phyloP scores from a whole-genome alignment of 2,888 invertebrate genomes.

The Pandemis cinnamomeana region DNA sequence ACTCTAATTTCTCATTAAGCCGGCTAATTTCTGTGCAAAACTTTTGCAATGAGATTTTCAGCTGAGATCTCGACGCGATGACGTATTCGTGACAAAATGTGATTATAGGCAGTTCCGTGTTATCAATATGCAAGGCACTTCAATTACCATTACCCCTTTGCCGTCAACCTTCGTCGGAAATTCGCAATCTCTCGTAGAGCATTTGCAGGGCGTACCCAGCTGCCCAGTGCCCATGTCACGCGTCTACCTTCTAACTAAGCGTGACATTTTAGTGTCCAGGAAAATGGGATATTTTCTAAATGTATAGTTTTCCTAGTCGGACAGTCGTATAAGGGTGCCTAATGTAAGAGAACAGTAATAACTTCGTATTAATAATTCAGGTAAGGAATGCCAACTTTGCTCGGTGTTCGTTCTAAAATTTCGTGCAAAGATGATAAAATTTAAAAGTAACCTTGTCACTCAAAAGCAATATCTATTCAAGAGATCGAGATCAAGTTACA shows the following conservation, averaged over 20 bases:
- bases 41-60: constrained; percentile 31
- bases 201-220: constrained; percentile 2
- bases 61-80: not conserved
- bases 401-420: not conserved
- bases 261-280: constrained; percentile 15
- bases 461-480: no score
- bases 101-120: not conserved
- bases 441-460: not conserved
- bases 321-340: not conserved
- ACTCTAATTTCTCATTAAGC: constrained; percentile 29
- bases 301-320: not conserved
- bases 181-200: constrained; percentile 11
- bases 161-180: constrained; percentile 25
- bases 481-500: no score
- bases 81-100: not conserved
- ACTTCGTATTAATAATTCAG: constrained; percentile 20
- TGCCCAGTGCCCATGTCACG: constrained; percentile 26
- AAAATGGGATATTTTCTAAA: constrained; percentile 7
- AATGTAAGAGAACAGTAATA: not conserved
- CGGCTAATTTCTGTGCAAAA: constrained; percentile 17
- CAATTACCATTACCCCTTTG: constrained; percentile 13
- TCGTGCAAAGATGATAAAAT: constrained; percentile 10
- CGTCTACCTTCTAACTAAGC: constrained; percentile 17
- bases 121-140: constrained; percentile 11
- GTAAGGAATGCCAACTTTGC: constrained; percentile 4